Evolutionary conservation across 92 coral and sea anemone species (phyloP).

Genomic region (Siderastrea radians): DNA sequence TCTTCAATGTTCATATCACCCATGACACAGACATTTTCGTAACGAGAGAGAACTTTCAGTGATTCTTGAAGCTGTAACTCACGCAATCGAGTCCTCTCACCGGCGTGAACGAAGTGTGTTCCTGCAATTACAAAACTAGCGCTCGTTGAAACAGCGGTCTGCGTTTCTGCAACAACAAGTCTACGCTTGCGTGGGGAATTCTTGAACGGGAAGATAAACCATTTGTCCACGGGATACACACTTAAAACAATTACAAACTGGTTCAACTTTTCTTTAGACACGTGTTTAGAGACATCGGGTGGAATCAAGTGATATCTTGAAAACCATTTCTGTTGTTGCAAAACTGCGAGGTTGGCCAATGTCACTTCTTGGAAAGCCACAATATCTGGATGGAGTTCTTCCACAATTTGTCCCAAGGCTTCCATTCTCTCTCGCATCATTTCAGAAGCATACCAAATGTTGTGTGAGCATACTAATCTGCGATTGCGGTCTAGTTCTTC

Average conservation of each 20-base stretch:
- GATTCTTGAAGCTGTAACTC: conserved; percentile 71
- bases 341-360: conserved; percentile 31
- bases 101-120: conserved; percentile 78
- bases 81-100: conserved; percentile 47
- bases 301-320: conserved; percentile 42
- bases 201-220: conserved; percentile 45
- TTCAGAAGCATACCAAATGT: conserved; percentile 73
- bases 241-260: conserved; percentile 49
- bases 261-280: neutral
- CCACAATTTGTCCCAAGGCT: conserved; percentile 67
- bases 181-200: conserved; percentile 70
- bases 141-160: neutral
- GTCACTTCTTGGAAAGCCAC: conserved; percentile 82
- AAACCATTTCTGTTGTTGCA: conserved; percentile 69
- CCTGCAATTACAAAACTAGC: conserved; percentile 66
- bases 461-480: conserved; percentile 64
- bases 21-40: conserved; percentile 63
- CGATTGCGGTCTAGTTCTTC: neutral
- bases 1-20: no score
- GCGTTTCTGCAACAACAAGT: conserved; percentile 66
- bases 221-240: neutral
- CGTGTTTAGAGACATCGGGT: neutral
- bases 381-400: conserved; percentile 54
- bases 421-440: neutral
- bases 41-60: conserved; percentile 48